Evolutionary conservation across 2,888 invertebrate genomes (phyloP), one percentile per base, ranked within the genome.

Genomic region (Acleris sparsana): DNA sequence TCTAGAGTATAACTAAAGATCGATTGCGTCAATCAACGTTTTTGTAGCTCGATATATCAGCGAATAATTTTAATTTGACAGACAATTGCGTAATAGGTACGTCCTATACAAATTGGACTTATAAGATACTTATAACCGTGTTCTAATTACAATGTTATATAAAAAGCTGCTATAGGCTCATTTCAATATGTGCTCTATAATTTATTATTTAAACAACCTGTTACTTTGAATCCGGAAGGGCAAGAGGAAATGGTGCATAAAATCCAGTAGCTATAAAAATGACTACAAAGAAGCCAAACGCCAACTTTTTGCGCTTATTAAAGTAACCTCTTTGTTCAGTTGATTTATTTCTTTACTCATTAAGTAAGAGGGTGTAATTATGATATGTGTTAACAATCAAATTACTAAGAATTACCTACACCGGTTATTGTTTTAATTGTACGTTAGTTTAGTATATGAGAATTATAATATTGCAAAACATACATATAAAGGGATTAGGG

Each of bases 101-200:
- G 2, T 33, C 9, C 33, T 1, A 33, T 20, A 13, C 33, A 39
- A 53, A 62, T 57, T 44, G 60, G 5, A 62, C 33, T 20, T 51
- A 63, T 57, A 49, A 33, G 33, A 4, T 6, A 51, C 29, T 29
- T 29, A 29, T 29, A 29, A 29, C 46, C 48, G 46, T 57, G 39
- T 55, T 57, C 39, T 52, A 64, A 57, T 66, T 66, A 57, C 43
- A 52, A 52, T 49, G 49, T 48, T 66, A 57, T 43, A 48, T 66
- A 62, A 61, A 13, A 17, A 55, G 5, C n/a, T 11, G 29, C 16
- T 44, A 33, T 43, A 49, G 55, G 39, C 20, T 29, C 44, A 20
- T 64, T 52, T 48, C 48, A 22, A n/a, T 51, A 44, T 44, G 53
- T 39, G 17, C 44, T 22, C 39, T 48, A 59, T 53, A 39, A 52